Base-by-base conservation (phyloP, 2,888 invertebrate genomes). In the Drosophila macrospina region DNA sequence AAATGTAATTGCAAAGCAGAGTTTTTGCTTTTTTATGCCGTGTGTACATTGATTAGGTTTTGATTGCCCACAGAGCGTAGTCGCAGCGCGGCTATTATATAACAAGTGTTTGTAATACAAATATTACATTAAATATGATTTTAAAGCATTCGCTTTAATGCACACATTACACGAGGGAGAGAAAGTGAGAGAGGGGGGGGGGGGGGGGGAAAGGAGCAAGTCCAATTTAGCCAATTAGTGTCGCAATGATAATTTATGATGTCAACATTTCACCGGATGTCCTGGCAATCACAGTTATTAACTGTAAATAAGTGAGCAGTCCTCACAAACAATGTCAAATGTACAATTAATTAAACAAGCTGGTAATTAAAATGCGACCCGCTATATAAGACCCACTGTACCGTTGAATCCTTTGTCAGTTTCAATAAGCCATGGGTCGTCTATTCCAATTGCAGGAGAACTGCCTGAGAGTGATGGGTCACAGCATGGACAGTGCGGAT, bases 401-500 rank as follows among this genome's bases (percentile, higher is more conserved):
- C 13, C 24, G 20, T 10, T 32, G n/a, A 50, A 50, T 32, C 24
- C 39, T 15, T 36, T 48, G 41, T 56, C 69, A 48, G 44, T 54
- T 15, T 24, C 24, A n/a, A 10, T 6, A 36, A 42, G 50, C 47
- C 54, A 88, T 88, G 89, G 28, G 32, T 39, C 74, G 79, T 28
- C 76, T 90, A 42, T 90, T 90, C 64, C 67, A 48, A 24, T 68
- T 79, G 61, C 90, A 90, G 59, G 83, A 84, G 54, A 69, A 70
- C n/a, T 89, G 82, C 42, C 82, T 90, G 34, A 78, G 76, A 16
- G 28, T 79, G 48, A 88, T 90, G 86, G 90, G 90, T n/a, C 88
- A 90, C 51, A 64, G 42, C 54, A 69, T 74, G 37, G 48, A 63
- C 16, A 61, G 37, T 11, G 13, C 20, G 24, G 48, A 36, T 0